These are phyloP conservation scores for human DNA, from an alignment of 2,113 vertebrate species.

Conservation along the genomic window GRCh38 chr18:78379001-78379500, in stretches of 20 bases:
- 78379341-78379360: neutral
- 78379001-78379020: rapidly evolving
- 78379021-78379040: rapidly evolving
- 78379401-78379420: neutral
- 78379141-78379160: rapidly evolving
- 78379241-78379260: neutral
- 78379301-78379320: neutral
- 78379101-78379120: rapidly evolving
- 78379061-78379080: rapidly evolving
- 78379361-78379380: neutral
- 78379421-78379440: neutral
- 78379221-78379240: rapidly evolving
- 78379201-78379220: rapidly evolving
- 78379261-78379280: neutral
- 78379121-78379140: rapidly evolving
- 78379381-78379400: neutral
- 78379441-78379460: neutral
- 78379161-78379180: rapidly evolving
- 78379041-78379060: neutral
- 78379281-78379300: neutral
- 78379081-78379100: too few relatives aligned
- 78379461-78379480: neutral
- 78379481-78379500: too few relatives aligned
- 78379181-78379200: rapidly evolving
- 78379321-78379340: neutral